Percentiles rank a stretch among this genome's conserved stretches.
These are phyloP conservation scores for Anoura caudifer DNA, from an alignment of 2,113 vertebrate species.

Conservation along the genomic window DNA sequence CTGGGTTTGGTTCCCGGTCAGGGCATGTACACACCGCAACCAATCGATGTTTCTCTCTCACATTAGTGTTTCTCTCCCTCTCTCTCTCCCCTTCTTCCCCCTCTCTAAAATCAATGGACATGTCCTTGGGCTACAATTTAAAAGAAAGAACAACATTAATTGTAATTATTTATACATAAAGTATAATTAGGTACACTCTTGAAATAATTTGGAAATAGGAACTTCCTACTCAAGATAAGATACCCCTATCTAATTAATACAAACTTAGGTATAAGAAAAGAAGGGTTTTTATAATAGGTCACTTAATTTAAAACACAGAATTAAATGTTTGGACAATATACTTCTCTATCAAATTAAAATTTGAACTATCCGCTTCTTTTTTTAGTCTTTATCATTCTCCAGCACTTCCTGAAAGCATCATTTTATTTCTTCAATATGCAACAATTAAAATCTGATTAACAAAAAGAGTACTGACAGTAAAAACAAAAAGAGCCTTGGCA, in stretches of 20 bases:
- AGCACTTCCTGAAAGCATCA: not conserved
- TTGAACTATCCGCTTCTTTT: not conserved
- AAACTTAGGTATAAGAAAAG: constrained; percentile 10
- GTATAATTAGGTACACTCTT: not conserved
- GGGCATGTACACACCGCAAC: too few relatives aligned
- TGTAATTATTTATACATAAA: constrained; percentile 10
- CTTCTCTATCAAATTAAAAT: constrained; percentile 7
- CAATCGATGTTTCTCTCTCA: too few relatives aligned
- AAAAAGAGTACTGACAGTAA: not conserved
- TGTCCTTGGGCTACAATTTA: too few relatives aligned
- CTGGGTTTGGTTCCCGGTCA: too few relatives aligned
- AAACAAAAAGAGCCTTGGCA: not conserved
- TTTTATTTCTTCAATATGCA: constrained; percentile 18
- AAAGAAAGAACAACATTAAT: not conserved
- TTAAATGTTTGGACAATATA: not conserved
- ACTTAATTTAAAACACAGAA: constrained; percentile 25
- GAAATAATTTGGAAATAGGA: constrained; percentile 1
- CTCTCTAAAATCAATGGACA: too few relatives aligned
- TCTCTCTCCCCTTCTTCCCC: too few relatives aligned
- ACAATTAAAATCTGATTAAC: constrained; percentile 15
- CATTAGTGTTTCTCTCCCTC: too few relatives aligned
- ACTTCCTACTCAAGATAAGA: not conserved
- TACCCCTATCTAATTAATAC: not conserved
- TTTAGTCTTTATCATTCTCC: not conserved
- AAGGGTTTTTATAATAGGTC: not conserved